These are phyloP conservation scores for Stomatorhinus ivindoensis DNA, from an alignment of 2,113 vertebrate species.

Conservation along the genomic window DNA sequence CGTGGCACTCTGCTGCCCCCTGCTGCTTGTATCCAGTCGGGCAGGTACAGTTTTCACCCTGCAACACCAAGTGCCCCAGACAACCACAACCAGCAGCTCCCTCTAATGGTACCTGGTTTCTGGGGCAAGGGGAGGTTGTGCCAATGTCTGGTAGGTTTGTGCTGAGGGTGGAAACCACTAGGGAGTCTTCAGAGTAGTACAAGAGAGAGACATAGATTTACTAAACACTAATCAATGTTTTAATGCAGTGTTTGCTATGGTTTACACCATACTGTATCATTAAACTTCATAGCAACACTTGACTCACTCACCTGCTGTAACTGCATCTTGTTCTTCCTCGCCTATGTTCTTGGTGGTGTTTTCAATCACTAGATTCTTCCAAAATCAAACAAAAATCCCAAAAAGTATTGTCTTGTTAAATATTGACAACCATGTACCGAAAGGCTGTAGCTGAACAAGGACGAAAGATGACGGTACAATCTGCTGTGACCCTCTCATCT, in stretches of 20 bases:
- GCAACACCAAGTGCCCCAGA: neutral
- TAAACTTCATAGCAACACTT: neutral
- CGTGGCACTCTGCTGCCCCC: conserved; percentile 14
- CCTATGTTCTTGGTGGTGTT: conserved; percentile 38
- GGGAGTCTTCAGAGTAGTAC: neutral
- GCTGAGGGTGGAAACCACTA: neutral
- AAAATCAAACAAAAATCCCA: conserved; percentile 6
- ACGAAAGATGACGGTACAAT: neutral
- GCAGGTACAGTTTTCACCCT: conserved; percentile 18
- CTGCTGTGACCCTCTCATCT: neutral
- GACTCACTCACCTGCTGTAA: conserved; percentile 38
- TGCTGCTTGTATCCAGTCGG: conserved; percentile 15
- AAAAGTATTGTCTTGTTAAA: neutral
- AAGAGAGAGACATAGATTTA: neutral
- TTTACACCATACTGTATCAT: neutral
- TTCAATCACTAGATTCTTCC: conserved; percentile 28
- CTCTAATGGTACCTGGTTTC: neutral
- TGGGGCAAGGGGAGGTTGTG: conserved; percentile 8
- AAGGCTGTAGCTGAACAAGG: neutral
- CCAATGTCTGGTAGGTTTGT: neutral
- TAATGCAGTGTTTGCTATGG: neutral
- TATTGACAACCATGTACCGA: neutral
- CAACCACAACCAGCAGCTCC: neutral
- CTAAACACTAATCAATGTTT: neutral
- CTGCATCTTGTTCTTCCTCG: conserved; percentile 8